phyloP scores from a whole-genome alignment of 2,113 vertebrate genomes.

The Anarrhichthys ocellatus region DNA sequence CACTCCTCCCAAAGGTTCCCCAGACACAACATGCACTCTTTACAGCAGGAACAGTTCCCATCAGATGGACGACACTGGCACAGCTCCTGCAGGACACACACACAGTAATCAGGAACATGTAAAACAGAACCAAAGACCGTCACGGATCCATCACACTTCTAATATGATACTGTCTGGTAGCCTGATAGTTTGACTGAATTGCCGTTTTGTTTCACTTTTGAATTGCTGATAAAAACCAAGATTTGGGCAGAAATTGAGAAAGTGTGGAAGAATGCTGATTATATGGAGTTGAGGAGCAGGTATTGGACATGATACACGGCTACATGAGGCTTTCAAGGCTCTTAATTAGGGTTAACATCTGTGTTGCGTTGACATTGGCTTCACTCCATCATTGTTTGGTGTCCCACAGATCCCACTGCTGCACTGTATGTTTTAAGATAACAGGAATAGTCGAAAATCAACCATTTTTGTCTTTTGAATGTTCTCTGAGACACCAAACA shows the following conservation, averaged over 20 bases:
- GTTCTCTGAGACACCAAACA: neutral
- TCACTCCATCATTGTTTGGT: neutral
- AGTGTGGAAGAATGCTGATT: neutral
- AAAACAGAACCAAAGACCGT: neutral
- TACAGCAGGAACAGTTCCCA: slow-evolving; percentile 98
- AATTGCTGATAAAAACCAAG: neutral
- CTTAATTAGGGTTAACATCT: neutral
- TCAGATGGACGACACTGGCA: slow-evolving; percentile 97
- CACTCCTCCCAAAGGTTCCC: slow-evolving; percentile 98
- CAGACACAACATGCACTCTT: slow-evolving; percentile 98
- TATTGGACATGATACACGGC: neutral
- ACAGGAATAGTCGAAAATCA: neutral
- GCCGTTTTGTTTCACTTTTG: neutral
- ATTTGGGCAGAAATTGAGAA: neutral
- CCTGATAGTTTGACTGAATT: neutral
- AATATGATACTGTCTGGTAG: neutral
- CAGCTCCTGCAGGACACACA: slow-evolving; percentile 87
- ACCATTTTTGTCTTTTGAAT: neutral
- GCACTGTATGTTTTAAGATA: neutral
- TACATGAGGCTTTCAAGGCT: neutral
- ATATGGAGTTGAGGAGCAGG: neutral
- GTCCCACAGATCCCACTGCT: neutral
- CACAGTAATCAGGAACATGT: neutral
- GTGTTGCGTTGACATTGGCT: neutral
- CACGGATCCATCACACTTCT: neutral